Conservation (phyloP, 2,797 vertebrate species). For the Schizopygopsis pylzovi region DNA sequence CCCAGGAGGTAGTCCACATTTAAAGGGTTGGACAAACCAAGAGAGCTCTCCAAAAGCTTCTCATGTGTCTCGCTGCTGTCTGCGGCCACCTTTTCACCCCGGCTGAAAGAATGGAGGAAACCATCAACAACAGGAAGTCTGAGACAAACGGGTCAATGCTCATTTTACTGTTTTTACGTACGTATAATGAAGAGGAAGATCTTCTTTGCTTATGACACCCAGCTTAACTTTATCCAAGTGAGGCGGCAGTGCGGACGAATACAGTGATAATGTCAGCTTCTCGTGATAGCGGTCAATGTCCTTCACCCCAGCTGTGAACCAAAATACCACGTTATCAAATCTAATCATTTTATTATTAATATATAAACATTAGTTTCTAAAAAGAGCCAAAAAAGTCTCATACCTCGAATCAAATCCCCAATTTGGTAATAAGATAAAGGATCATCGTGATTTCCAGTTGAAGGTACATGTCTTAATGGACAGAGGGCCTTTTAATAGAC, state of each 20-base stretch:
- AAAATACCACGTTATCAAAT: background rate
- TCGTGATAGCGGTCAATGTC: slow-evolving; percentile 95
- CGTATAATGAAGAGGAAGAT: slow-evolving; percentile 92
- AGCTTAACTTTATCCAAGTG: slow-evolving; percentile 83
- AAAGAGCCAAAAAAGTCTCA: background rate
- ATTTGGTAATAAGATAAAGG: slow-evolving; percentile 95
- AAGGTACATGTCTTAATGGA: slow-evolving; percentile 92
- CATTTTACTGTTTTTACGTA: slow-evolving; percentile 63
- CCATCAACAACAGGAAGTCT: accelerated
- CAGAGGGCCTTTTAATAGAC: slow-evolving; percentile 84
- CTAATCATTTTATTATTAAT: background rate
- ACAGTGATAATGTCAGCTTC: slow-evolving; percentile 91
- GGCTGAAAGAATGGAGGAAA: slow-evolving; percentile 71
- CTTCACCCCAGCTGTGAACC: slow-evolving; percentile 86
- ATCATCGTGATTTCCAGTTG: slow-evolving; percentile 93
- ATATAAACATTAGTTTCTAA: background rate
- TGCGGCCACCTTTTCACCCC: slow-evolving; percentile 79
- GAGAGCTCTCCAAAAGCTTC: slow-evolving; percentile 83
- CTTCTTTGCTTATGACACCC: slow-evolving; percentile 89
- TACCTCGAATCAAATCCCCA: slow-evolving; percentile 93
- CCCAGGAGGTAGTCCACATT: slow-evolving; percentile 90
- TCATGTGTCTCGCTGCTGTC: slow-evolving; percentile 86
- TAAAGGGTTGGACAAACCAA: slow-evolving; percentile 93
- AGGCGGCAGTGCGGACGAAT: slow-evolving; percentile 82
- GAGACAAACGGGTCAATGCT: background rate